phyloP scores from a whole-genome alignment of 1,140 invertebrate species.

The Cydia amplana region DNA sequence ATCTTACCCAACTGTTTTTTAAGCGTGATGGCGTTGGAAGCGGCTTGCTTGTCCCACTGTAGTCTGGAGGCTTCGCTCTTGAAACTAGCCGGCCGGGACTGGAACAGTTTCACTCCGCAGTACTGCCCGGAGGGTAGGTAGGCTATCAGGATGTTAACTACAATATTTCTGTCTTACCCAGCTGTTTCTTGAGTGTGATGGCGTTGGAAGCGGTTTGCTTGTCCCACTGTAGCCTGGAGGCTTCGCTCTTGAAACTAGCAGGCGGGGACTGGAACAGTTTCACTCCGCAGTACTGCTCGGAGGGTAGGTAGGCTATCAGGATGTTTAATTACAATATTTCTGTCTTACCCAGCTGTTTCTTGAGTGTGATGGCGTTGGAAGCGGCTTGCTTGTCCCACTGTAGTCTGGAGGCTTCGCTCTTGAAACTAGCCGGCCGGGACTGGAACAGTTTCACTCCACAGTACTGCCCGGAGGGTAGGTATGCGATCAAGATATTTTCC shows the following conservation, averaged over 20 bases:
- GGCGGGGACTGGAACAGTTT: conserved; percentile 72
- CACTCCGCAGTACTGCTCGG: conserved; percentile 82
- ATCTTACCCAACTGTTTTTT: conserved; percentile 80
- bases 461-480: conserved; percentile 80
- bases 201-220: conserved; percentile 81
- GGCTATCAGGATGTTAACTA: conserved; percentile 74
- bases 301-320: conserved; percentile 80
- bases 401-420: conserved; percentile 73
- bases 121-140: conserved; percentile 81
- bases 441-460: conserved; percentile 81
- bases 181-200: conserved; percentile 80
- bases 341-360: no score
- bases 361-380: conserved; percentile 79
- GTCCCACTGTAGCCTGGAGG: conserved; percentile 81
- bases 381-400: conserved; percentile 82
- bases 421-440: conserved; percentile 54
- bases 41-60: conserved; percentile 82
- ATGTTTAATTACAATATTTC: no score
- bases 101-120: conserved; percentile 81
- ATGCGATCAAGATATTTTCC: conserved; percentile 79
- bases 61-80: conserved; percentile 75
- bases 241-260: conserved; percentile 64
- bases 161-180: conserved; percentile 63
- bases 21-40: conserved; percentile 80
- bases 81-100: conserved; percentile 54